phyloP scores from a whole-genome alignment of 2,888 invertebrate species.

The Apocheima hispidaria region DNA sequence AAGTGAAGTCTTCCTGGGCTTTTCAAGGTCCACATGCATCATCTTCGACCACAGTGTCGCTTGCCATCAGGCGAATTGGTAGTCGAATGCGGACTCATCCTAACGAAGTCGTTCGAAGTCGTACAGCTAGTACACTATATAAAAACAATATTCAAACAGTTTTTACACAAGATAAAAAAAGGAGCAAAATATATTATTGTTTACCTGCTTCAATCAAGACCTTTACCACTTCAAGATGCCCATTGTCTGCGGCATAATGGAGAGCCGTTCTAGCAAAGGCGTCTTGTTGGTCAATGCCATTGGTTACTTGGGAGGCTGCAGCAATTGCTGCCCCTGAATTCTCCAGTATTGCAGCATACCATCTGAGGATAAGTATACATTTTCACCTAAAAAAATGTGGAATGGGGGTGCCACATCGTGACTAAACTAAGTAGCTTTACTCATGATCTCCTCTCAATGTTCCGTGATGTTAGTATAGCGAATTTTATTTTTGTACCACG shows the following conservation, averaged over 20 bases:
- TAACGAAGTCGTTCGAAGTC: too few relatives aligned
- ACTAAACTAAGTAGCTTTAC: too few relatives aligned
- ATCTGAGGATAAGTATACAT: conserved; percentile 74
- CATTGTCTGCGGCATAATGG: conserved; percentile 91
- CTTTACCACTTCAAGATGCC: conserved; percentile 87
- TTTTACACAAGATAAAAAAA: background rate
- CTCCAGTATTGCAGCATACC: conserved; percentile 91
- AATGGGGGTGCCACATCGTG: background rate
- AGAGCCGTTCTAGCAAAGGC: conserved; percentile 88
- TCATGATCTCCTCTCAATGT: too few relatives aligned
- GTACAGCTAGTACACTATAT: too few relatives aligned
- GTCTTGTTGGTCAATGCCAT: conserved; percentile 88
- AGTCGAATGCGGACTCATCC: too few relatives aligned
- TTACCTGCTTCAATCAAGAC: conserved; percentile 88
- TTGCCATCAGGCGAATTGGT: too few relatives aligned
- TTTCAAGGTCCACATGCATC: too few relatives aligned
- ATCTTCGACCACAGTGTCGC: too few relatives aligned
- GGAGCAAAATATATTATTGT: background rate
- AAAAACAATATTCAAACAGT: too few relatives aligned
- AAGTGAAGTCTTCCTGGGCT: too few relatives aligned
- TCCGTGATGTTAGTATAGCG: too few relatives aligned
- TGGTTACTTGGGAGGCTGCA: conserved; percentile 72
- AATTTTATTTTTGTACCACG: too few relatives aligned
- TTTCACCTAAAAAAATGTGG: background rate
- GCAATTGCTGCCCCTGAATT: conserved; percentile 86